Percentiles rank a stretch among this genome's conserved stretches.
phyloP scores from a whole-genome alignment of 2,113 vertebrate species.

The Barbus barbus region DNA sequence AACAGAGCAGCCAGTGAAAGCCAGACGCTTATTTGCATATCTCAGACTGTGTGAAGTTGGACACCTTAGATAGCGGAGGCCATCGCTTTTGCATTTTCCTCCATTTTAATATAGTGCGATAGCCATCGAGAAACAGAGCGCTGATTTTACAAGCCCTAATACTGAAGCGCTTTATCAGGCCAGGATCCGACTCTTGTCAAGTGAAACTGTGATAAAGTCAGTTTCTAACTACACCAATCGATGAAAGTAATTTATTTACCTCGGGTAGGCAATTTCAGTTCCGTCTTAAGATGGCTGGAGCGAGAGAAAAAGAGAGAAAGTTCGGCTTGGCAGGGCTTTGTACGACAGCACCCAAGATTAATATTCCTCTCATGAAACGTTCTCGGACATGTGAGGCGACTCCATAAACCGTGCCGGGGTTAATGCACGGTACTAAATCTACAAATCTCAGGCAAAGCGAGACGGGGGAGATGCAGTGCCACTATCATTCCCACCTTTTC shows the following conservation, averaged over 20 bases:
- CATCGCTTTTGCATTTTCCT: slow-evolving; percentile 40
- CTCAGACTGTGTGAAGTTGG: slow-evolving; percentile 39
- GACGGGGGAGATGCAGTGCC: background rate
- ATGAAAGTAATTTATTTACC: slow-evolving; percentile 83
- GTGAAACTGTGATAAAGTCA: slow-evolving; percentile 78
- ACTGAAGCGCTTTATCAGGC: slow-evolving; percentile 61
- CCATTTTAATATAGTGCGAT: slow-evolving; percentile 69
- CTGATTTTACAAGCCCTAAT: slow-evolving; percentile 56
- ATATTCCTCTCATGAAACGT: slow-evolving; percentile 72
- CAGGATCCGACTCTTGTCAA: slow-evolving; percentile 75
- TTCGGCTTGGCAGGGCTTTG: slow-evolving; percentile 66
- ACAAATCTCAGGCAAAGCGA: slow-evolving; percentile 44
- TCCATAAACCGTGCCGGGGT: slow-evolving; percentile 78
- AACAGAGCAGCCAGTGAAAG: slow-evolving; percentile 34
- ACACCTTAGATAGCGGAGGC: slow-evolving; percentile 18
- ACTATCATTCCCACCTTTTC: slow-evolving; percentile 19
- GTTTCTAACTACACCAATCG: slow-evolving; percentile 76
- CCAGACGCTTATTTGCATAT: slow-evolving; percentile 49
- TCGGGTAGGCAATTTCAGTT: slow-evolving; percentile 71
- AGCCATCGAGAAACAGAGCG: slow-evolving; percentile 64
- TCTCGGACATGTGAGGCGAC: slow-evolving; percentile 68
- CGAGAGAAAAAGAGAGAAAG: slow-evolving; percentile 56
- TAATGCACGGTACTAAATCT: slow-evolving; percentile 70
- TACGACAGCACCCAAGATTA: slow-evolving; percentile 75
- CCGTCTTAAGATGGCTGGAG: slow-evolving; percentile 63